Conservation (phyloP, 1,140 invertebrate species). For the Sitobion miscanthi region DNA sequence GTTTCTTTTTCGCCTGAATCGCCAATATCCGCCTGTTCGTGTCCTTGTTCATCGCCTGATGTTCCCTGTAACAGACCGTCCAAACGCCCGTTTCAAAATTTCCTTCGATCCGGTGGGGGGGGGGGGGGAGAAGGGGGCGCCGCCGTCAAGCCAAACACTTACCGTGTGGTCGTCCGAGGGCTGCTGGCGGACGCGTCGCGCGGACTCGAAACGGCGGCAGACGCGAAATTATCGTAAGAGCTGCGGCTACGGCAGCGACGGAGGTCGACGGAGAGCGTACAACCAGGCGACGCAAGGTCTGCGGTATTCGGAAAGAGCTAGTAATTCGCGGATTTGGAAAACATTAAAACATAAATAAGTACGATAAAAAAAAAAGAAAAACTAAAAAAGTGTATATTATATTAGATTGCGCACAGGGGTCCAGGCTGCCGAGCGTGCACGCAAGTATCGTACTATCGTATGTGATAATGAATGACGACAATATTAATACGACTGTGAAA, state of each 20-base stretch:
- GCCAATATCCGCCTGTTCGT: slow-evolving; percentile 85
- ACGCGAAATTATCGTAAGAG: background rate
- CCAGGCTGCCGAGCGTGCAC: slow-evolving; percentile 9
- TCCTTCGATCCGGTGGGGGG: background rate
- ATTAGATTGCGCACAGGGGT: slow-evolving; percentile 23
- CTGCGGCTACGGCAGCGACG: background rate
- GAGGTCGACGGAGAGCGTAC: background rate
- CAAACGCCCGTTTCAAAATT: background rate
- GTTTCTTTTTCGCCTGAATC: slow-evolving; percentile 87
- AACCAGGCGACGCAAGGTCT: background rate
- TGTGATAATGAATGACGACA: slow-evolving; percentile 12
- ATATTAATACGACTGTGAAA: background rate
- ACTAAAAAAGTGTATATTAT: slow-evolving; percentile 4
- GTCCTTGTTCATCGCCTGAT: slow-evolving; percentile 75
- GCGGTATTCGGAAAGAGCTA: background rate
- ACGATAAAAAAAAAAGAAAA: background rate
- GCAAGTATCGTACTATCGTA: background rate
- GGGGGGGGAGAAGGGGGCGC: background rate
- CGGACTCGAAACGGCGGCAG: too few species aligned
- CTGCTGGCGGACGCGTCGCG: background rate
- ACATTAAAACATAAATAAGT: slow-evolving; percentile 3
- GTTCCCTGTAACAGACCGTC: background rate
- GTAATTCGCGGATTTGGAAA: background rate
- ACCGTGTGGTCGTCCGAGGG: background rate
- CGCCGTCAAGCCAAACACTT: background rate